A percentile compares a stretch with the other conserved stretches of the same genome.
phyloP scores from a whole-genome alignment of 2,888 invertebrate species.

The Coremacera marginata region DNA sequence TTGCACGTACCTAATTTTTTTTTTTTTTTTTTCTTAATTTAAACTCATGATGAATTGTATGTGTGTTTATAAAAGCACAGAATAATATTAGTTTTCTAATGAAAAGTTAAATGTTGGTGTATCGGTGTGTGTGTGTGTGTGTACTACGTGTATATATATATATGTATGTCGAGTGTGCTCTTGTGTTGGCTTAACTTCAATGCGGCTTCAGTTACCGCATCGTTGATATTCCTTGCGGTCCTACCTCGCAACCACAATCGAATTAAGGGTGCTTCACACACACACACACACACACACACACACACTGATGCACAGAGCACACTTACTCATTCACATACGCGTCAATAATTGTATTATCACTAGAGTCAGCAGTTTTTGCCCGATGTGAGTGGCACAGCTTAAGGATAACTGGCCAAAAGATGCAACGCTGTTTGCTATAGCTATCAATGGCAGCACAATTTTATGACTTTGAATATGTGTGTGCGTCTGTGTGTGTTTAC shows the following conservation, averaged over 20 bases:
- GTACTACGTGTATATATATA: not conserved
- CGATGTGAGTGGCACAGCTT: too few relatives aligned
- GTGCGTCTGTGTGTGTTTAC: too few relatives aligned
- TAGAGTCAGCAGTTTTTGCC: not conserved
- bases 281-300: not conserved
- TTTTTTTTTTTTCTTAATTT: not conserved
- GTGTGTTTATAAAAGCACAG: not conserved
- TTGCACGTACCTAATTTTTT: too few relatives aligned
- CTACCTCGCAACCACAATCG: conserved; percentile 25
- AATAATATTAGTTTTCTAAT: not conserved
- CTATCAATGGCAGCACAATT: too few relatives aligned
- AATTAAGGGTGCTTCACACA: conserved; percentile 29
- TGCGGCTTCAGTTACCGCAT: not conserved
- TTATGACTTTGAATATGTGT: too few relatives aligned
- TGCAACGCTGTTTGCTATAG: too few relatives aligned
- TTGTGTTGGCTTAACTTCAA: conserved; percentile 32
- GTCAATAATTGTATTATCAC: not conserved
- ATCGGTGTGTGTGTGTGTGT: not conserved
- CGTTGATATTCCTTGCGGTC: not conserved
- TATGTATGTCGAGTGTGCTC: conserved; percentile 15
- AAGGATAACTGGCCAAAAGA: too few relatives aligned
- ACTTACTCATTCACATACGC: too few relatives aligned
- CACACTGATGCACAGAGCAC: not conserved
- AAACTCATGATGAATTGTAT: not conserved
- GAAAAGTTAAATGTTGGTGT: not conserved